Base-by-base conservation (phyloP, 1,140 invertebrate genomes). In the Bombus breviceps region DNA sequence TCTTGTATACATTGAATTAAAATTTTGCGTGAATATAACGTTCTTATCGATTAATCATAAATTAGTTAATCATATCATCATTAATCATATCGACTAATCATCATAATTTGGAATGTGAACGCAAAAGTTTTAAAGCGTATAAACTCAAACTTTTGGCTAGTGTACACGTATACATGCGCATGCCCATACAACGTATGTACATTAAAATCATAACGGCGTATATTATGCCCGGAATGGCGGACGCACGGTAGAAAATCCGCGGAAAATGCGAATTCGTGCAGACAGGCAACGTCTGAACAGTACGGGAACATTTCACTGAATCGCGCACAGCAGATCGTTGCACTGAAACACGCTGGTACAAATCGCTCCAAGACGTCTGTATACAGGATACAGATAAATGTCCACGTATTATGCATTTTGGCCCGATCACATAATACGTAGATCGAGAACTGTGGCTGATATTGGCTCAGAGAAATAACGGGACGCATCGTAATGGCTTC, bases 151-250 rank as follows among this genome's bases (percentile, higher is more conserved):
- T 37, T 68, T 34, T 22, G 34, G 18, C 9, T 22, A 66, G n/a
- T 32, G 18, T 69, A 53, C 28, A 32, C 22, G 22, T 53, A 18
- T 22, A 41, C 18, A 59, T 37, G 28, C 13, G 37, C 53, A 18
- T 8, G 59, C 47, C 18, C 18, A 53, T 22, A 8, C 59, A 62
- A 62, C 62, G 32, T 37, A 18, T 71, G 75, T 71, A 64, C 66
- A 62, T 84, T 84, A 84, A 72, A 62, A 41, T 84, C 66, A 59
- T 62, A 79, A 84, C 76, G 15, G 15, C 75, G 75, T n/a, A 43
- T 59, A 71, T 79, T 79, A 79, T 84, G n/a, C 25, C 12, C 39
- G 39, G 72, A 84, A 79, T 62, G 39, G 53, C 47, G n/a, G 6
- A 62, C 53, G 53, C 12, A 43, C 69, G 80, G 22, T n/a, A 53